Evolutionary conservation across 2,797 vertebrate genomes (phyloP).

Genomic region (Hemitrygon akajei): DNA sequence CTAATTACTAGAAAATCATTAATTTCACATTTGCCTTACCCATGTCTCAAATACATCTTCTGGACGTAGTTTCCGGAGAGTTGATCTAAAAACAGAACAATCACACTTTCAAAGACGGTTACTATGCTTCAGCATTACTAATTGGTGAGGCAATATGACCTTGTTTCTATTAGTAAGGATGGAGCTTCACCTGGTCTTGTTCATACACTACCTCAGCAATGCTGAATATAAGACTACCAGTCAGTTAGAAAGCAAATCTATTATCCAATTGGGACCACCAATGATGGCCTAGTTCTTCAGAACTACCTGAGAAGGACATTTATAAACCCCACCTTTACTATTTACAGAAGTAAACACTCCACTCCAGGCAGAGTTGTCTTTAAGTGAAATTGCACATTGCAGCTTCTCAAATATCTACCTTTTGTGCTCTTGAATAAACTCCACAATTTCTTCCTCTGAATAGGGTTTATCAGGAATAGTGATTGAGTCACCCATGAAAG

Average conservation of each 20-base stretch:
- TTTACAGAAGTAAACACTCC: neutral
- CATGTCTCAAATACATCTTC: constrained; percentile 97
- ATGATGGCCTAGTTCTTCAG: no score
- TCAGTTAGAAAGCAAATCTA: neutral
- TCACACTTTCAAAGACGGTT: neutral
- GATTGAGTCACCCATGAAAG: constrained; percentile 90
- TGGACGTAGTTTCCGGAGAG: constrained; percentile 82
- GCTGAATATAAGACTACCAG: no score
- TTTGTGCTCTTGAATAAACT: constrained; percentile 82
- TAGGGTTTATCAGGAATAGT: constrained; percentile 83
- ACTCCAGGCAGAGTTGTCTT: neutral
- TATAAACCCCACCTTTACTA: neutral
- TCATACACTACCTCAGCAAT: neutral
- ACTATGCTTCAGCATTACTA: neutral
- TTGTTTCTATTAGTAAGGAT: neutral
- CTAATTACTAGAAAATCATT: neutral
- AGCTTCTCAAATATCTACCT: constrained; percentile 57
- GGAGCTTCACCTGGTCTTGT: neutral
- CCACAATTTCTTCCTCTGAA: constrained; percentile 81
- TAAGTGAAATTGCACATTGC: neutral
- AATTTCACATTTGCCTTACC: constrained; percentile 63
- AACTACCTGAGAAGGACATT: no score
- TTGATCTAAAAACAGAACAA: constrained; percentile 66
- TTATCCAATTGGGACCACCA: no score
- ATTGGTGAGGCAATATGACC: neutral